phyloP scores from a whole-genome alignment of 2,797 vertebrate genomes.

The Xenopus petersii region DNA sequence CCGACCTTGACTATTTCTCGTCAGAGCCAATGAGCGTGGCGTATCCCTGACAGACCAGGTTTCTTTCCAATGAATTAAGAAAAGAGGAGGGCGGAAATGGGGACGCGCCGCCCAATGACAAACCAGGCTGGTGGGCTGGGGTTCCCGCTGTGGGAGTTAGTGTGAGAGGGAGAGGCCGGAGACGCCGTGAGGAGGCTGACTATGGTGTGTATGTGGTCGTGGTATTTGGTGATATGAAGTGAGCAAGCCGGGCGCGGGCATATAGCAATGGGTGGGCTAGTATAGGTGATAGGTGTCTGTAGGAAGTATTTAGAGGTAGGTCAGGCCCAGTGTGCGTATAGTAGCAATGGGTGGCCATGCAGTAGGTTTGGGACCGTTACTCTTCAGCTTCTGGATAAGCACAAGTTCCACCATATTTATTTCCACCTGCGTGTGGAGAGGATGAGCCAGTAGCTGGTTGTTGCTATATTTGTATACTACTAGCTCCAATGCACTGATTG shows the following conservation, averaged over 20 bases:
- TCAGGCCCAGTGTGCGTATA: neutral
- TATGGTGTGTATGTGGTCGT: constrained; percentile 50
- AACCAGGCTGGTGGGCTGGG: neutral
- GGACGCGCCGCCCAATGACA: constrained; percentile 23
- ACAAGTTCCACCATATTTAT: too few relatives aligned
- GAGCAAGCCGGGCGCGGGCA: neutral
- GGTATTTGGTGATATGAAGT: too few relatives aligned
- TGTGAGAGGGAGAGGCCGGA: constrained; percentile 40
- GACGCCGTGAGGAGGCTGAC: constrained; percentile 49
- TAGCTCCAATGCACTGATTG: too few relatives aligned
- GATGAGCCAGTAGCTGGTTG: too few relatives aligned
- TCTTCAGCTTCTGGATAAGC: too few relatives aligned
- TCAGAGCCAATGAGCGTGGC: neutral
- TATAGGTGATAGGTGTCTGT: neutral
- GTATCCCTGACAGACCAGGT: fast-evolving
- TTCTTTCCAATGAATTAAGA: constrained; percentile 42
- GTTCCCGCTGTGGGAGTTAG: constrained; percentile 26
- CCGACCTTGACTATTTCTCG: neutral
- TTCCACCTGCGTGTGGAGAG: too few relatives aligned
- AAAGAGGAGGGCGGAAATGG: constrained; percentile 19
- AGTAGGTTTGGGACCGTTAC: too few relatives aligned
- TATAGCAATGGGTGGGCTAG: neutral
- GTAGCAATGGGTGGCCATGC: too few relatives aligned
- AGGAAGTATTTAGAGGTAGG: neutral
- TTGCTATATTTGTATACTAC: too few relatives aligned